phyloP scores from a whole-genome alignment of 2,888 invertebrate genomes.

The Sclerodermus sp. region DNA sequence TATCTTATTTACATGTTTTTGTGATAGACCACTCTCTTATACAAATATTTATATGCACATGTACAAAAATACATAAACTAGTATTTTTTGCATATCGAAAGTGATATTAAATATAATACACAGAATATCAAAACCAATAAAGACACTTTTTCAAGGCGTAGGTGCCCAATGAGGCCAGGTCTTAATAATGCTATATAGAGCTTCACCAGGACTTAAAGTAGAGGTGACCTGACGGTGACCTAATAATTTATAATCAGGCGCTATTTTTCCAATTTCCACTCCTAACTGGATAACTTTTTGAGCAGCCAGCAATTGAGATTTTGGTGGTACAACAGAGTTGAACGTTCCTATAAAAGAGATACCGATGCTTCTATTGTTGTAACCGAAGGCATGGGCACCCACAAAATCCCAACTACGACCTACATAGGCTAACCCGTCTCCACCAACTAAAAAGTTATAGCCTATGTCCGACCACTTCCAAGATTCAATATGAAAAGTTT shows the following conservation, averaged over 20 bases:
- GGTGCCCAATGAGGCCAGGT: slow-evolving; percentile 70
- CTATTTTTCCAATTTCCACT: slow-evolving; percentile 65
- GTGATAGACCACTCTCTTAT: too few relatives aligned
- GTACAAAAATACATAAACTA: too few relatives aligned
- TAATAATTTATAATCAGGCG: slow-evolving; percentile 67
- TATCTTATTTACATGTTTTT: too few relatives aligned
- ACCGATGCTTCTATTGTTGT: slow-evolving; percentile 69
- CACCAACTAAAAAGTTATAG: slow-evolving; percentile 79
- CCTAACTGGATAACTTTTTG: slow-evolving; percentile 66
- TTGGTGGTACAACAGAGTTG: slow-evolving; percentile 52
- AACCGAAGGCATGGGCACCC: slow-evolving; percentile 72
- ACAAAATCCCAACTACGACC: slow-evolving; percentile 75
- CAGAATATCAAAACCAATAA: too few relatives aligned
- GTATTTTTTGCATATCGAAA: too few relatives aligned
- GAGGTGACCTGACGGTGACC: slow-evolving; percentile 70
- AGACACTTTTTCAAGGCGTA: too few relatives aligned
- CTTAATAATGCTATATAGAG: slow-evolving; percentile 66
- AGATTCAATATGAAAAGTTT: slow-evolving; percentile 66
- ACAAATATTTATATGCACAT: too few relatives aligned
- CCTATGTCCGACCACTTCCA: slow-evolving; percentile 69
- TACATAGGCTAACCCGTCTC: slow-evolving; percentile 74
- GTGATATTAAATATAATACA: too few relatives aligned
- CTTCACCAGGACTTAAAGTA: slow-evolving; percentile 71
- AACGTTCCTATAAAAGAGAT: slow-evolving; percentile 77
- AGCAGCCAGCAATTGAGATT: slow-evolving; percentile 62